Conservation (phyloP, 2,797 vertebrate species). For the Pangasius krempfi region DNA sequence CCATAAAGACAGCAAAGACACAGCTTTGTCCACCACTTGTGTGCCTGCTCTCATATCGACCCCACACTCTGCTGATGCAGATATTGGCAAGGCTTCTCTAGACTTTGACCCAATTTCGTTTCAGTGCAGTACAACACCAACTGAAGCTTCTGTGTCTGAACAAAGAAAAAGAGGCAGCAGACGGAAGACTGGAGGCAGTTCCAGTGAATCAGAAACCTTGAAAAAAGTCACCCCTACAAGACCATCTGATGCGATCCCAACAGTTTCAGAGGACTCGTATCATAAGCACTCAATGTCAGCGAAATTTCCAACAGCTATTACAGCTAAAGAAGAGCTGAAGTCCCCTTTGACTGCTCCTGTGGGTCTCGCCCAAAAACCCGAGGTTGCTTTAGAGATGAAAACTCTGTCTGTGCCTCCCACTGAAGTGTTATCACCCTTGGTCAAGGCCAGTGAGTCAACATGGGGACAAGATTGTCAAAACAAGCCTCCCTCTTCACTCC, state of each 20-base stretch:
- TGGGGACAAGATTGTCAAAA: constrained; percentile 73
- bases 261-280: not conserved
- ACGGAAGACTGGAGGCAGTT: constrained; percentile 79
- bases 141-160: constrained; percentile 57
- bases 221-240: constrained; percentile 81
- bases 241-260: constrained; percentile 80
- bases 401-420: constrained; percentile 31
- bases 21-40: constrained; percentile 71
- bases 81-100: constrained; percentile 84
- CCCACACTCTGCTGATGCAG: constrained; percentile 69
- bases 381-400: constrained; percentile 35
- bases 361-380: constrained; percentile 19
- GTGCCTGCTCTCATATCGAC: constrained; percentile 80
- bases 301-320: constrained; percentile 23
- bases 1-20: constrained; percentile 74
- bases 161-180: constrained; percentile 71
- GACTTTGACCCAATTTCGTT: constrained; percentile 98
- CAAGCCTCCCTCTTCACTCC: constrained; percentile 60
- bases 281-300: not conserved
- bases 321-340: constrained; percentile 14
- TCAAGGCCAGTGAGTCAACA: constrained; percentile 63
- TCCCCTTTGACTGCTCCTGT: constrained; percentile 27
- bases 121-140: constrained; percentile 80
- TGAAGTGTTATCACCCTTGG: constrained; percentile 29
- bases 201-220: constrained; percentile 82